phyloP scores from a whole-genome alignment of 1,140 invertebrate species.

The Zaprionus capensis region DNA sequence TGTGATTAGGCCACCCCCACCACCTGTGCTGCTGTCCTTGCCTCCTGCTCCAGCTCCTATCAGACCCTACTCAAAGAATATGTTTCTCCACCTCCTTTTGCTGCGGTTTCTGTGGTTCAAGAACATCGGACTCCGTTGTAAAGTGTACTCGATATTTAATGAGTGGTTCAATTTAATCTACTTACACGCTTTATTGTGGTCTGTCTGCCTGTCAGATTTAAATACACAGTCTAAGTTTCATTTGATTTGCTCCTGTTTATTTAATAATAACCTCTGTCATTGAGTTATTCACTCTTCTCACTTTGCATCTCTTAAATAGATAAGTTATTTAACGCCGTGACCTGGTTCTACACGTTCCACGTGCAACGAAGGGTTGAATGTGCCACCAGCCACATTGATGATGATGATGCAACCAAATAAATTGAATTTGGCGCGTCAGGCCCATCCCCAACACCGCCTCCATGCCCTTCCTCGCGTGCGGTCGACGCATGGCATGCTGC shows the following conservation, averaged over 20 bases:
- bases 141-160: constrained; percentile 59
- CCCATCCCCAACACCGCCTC: not conserved
- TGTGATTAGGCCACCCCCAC: not conserved
- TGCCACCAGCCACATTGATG: not conserved
- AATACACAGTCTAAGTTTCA: not conserved
- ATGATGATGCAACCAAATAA: constrained; percentile 18
- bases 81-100: constrained; percentile 13
- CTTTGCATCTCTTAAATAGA: not conserved
- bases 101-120: constrained; percentile 54
- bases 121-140: constrained; percentile 10
- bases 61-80: constrained; percentile 51
- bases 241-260: not conserved
- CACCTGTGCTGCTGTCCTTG: too few species aligned
- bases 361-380: not conserved
- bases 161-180: constrained; percentile 70
- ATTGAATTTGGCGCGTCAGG: constrained; percentile 50
- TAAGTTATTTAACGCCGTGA: not conserved
- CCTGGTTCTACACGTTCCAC: not conserved
- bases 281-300: not conserved
- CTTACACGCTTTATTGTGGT: constrained; percentile 72
- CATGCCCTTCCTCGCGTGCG: not conserved
- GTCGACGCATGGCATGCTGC: not conserved
- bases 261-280: not conserved
- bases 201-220: constrained; percentile 2
- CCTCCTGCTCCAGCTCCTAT: not conserved